A percentile compares a stretch with the other conserved stretches of the same genome.
Conservation (phyloP, 2,797 vertebrate species). For the Sebastolobus altivelis region DNA sequence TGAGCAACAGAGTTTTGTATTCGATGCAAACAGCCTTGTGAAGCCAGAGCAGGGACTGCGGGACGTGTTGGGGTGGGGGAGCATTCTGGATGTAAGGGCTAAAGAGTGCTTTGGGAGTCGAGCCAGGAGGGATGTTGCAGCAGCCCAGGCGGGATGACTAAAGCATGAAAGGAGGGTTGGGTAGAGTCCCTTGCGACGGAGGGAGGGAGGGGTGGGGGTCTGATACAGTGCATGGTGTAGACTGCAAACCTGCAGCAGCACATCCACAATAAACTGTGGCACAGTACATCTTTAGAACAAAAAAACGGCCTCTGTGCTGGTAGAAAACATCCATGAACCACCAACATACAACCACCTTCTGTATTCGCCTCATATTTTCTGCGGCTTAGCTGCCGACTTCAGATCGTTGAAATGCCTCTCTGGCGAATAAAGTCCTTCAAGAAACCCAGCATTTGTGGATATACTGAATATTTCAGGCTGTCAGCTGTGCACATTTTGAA, state of each 20-base stretch:
- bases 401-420: slow-evolving; percentile 34
- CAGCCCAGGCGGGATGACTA: slow-evolving; percentile 69
- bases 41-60: slow-evolving; percentile 38
- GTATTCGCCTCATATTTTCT: slow-evolving; percentile 16
- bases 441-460: slow-evolving; percentile 34
- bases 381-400: slow-evolving; percentile 31
- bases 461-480: slow-evolving; percentile 36
- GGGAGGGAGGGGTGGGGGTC: slow-evolving; percentile 27
- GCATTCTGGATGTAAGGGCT: slow-evolving; percentile 57
- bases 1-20: slow-evolving; percentile 61
- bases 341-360: slow-evolving; percentile 15
- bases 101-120: slow-evolving; percentile 69
- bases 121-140: slow-evolving; percentile 74
- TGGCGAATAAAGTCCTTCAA: slow-evolving; percentile 33
- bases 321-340: slow-evolving; percentile 16
- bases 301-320: slow-evolving; percentile 18
- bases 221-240: slow-evolving; percentile 47
- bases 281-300: slow-evolving; percentile 6
- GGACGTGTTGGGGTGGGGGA: neutral
- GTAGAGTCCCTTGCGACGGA: slow-evolving; percentile 56
- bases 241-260: slow-evolving; percentile 56
- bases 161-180: slow-evolving; percentile 72
- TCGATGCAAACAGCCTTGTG: slow-evolving; percentile 57
- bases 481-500: slow-evolving; percentile 22
- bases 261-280: slow-evolving; percentile 16